Conservation (phyloP, 2,113 vertebrate genomes). For the Thalassoma bifasciatum region DNA sequence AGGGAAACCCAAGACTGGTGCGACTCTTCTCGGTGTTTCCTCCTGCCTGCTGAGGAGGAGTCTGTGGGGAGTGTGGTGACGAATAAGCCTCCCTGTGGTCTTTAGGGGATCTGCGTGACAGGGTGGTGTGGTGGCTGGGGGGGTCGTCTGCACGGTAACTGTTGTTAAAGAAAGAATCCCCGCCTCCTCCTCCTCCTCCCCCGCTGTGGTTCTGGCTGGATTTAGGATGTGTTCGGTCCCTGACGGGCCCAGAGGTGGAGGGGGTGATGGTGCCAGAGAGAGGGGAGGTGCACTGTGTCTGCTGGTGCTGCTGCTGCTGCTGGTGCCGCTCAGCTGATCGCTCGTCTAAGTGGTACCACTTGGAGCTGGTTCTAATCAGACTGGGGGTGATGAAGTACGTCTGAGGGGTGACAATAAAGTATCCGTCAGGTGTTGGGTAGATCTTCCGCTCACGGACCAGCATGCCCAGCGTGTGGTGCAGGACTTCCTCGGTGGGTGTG, state of each 20-base stretch:
- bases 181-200: slow-evolving; percentile 56
- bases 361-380: slow-evolving; percentile 97
- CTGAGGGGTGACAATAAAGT: slow-evolving; percentile 98
- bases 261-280: slow-evolving; percentile 93
- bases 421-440: slow-evolving; percentile 96
- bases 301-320: slow-evolving; percentile 79
- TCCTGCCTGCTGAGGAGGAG: slow-evolving; percentile 82
- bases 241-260: slow-evolving; percentile 91
- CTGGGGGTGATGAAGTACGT: slow-evolving; percentile 99
- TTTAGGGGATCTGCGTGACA: slow-evolving; percentile 93
- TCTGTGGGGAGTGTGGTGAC: slow-evolving; percentile 84
- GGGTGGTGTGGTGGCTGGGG: slow-evolving; percentile 90
- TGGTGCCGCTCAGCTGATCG: slow-evolving; percentile 92
- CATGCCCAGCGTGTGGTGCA: slow-evolving; percentile 95
- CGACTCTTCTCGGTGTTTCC: slow-evolving; percentile 92
- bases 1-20: slow-evolving; percentile 92
- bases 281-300: slow-evolving; percentile 95
- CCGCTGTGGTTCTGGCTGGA: slow-evolving; percentile 85
- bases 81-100: slow-evolving; percentile 90
- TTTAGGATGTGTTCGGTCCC: slow-evolving; percentile 91
- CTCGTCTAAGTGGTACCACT: slow-evolving; percentile 99
- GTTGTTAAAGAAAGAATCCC: slow-evolving; percentile 90
- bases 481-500: slow-evolving; percentile 96
- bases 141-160: slow-evolving; percentile 93
- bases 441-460: slow-evolving; percentile 98